Evolutionary conservation across 2,113 vertebrate genomes (phyloP), one percentile per base, ranked within the genome.

Genomic region (Oryzias javanicus): DNA sequence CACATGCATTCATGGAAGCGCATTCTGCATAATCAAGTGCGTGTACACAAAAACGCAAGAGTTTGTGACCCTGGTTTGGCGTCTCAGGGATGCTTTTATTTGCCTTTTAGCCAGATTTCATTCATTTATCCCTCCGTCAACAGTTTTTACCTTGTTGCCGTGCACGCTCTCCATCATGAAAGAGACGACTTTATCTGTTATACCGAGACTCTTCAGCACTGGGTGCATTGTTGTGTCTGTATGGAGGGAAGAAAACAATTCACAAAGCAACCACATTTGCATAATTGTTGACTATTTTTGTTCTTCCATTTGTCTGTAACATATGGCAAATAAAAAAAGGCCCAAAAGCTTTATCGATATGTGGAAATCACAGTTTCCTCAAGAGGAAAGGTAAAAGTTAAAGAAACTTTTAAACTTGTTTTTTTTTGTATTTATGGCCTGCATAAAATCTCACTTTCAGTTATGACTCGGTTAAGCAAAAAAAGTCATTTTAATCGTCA

Each of bases 181-280:
- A 70, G 86, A 76, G 67, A 94, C 41, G 55, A 95, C 86, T 82
- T 88, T 94, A 64, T 96, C 96, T 70, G 87, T 78, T 58, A 94
- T 74, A 67, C 90, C 90, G 35, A 93, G 79, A 29, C 87, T 93
- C 91, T 95, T 96, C 83, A 98, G 82, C 54, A 90, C 82, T 0
- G 78, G 64, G 71, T 98, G 96, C 92, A 94, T 93, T 83, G 92
- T 89, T 60, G 85, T 85, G 86, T 97, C 97, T 99, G 64, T 92
- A 25, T 55, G 56, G 60, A 72, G 53, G 16, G 59, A 47, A 17
- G 29, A 78, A 42, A 69, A 62, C 14, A 25, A 62, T 52, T 77
- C 42, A 78, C 60, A 10, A 27, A 64, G 29, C 49, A 53, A 16
- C 74, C 72, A 74, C 48, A 80, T 72, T 75, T 64, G 64, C 64